phyloP scores from a whole-genome alignment of 2,113 vertebrate genomes.

The Pelusios castaneus region DNA sequence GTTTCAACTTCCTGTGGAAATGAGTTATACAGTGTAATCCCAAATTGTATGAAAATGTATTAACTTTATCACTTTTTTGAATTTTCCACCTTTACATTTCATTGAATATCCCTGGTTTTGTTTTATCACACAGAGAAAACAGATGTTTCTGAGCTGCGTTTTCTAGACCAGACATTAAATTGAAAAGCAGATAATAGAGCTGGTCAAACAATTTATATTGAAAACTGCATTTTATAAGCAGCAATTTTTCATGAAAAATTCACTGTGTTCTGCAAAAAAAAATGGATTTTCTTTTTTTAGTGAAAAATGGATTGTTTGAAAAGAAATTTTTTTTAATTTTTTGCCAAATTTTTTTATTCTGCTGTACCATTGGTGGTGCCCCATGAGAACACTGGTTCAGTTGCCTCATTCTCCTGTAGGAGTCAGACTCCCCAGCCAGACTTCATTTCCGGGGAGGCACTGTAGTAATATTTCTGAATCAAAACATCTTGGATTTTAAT shows the following conservation, averaged over 20 bases:
- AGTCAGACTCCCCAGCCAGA: not conserved
- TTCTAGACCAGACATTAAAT: fast-evolving
- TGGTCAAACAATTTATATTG: not conserved
- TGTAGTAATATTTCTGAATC: not conserved
- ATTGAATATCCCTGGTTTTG: not conserved
- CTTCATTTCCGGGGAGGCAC: constrained; percentile 22
- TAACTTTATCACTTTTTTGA: not conserved
- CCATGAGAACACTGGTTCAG: not conserved
- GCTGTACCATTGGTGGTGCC: not conserved
- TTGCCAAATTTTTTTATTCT: not conserved
- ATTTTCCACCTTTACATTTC: not conserved
- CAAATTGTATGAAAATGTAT: not conserved
- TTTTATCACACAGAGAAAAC: not conserved
- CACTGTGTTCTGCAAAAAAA: not conserved
- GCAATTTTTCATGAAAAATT: not conserved
- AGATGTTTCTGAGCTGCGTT: not conserved
- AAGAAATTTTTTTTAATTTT: not conserved
- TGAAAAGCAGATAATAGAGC: not conserved
- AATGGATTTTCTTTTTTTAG: not conserved
- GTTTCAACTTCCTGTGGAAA: not conserved
- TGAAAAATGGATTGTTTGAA: not conserved
- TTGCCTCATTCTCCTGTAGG: not conserved
- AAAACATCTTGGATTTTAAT: constrained; percentile 12
- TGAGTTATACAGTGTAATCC: not conserved
- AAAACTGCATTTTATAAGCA: not conserved